Base-by-base conservation (phyloP, 2,797 vertebrate genomes). In the Malurus leucopterus region DNA sequence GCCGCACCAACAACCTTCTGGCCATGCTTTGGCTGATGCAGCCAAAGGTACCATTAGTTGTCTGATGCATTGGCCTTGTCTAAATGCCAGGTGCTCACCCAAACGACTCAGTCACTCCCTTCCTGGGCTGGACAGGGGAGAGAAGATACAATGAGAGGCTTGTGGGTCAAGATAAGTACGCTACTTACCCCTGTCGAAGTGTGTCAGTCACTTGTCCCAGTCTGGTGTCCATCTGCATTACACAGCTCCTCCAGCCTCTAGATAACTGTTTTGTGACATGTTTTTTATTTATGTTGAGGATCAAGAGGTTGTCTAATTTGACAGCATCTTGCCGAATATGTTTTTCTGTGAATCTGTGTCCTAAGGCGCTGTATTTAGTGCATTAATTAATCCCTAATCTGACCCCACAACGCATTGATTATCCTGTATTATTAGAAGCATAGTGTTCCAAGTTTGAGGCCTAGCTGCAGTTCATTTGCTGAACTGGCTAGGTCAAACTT, bases 51-150 rank as follows among this genome's bases (percentile, higher is more conserved):
- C 26, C 16, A 6, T n/a, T 50, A 40, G 3, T 32, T 44, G 17
- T 64, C 23, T 21, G 20, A 4, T 24, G 14, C 58, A 9, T 32
- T 38, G 30, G 11, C n/a, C 20, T 50, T 77, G 36, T 32, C 44
- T 70, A 16, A 51, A 38, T 5, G 12, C 24, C 20, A 40, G 32
- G 9, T 0, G 0, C 29, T 6, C 24, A 51, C 55, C 32, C 27
- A 34, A 44, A 24, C 20, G 3, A 3, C 20, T 64, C 22, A 41
- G 29, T 40, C 32, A 26, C 32, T 70, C 44, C 16, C 5, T 54
- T 34, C 27, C 59, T 78, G 24, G 53, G 46, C 13, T 57, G n/a
- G 10, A 13, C 11, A 18, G 18, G 6, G 32, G 20, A 51, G 32
- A 30, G 14, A 51, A 34, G 40, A 26, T 72, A 22, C 2, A 27